Evolutionary conservation across 2,113 vertebrate genomes (phyloP).

Genomic region (Macheiramphus alcinus): DNA sequence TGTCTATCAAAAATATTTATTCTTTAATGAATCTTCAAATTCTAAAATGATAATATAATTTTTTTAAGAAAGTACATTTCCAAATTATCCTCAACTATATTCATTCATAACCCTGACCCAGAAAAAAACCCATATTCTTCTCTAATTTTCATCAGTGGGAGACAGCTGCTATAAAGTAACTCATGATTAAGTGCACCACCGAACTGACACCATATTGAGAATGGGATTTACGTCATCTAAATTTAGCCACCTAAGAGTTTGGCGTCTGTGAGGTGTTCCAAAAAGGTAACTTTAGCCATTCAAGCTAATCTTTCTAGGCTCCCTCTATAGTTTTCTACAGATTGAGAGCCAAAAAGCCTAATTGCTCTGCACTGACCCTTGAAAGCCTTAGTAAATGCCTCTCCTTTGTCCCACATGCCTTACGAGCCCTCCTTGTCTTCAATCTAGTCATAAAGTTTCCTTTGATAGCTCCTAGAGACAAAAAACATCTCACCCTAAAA

Average conservation of each 20-base stretch:
- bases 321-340: neutral
- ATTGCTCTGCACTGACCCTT: neutral
- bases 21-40: neutral
- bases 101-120: neutral
- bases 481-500: neutral
- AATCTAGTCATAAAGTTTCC: neutral
- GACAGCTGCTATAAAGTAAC: neutral
- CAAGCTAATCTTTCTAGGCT: neutral
- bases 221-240: neutral
- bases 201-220: neutral
- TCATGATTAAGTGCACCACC: neutral
- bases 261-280: neutral
- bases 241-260: neutral
- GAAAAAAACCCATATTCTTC: neutral
- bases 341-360: neutral
- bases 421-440: neutral
- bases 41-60: neutral
- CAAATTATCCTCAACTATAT: neutral
- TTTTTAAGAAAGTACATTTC: neutral
- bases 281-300: neutral
- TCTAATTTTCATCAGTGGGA: neutral
- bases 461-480: neutral
- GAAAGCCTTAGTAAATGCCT: neutral
- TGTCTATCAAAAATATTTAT: neutral
- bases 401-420: neutral